These are phyloP conservation scores for Aradus depressus DNA, from an alignment of 2,888 invertebrate genomes.

Conservation along the genomic window DNA sequence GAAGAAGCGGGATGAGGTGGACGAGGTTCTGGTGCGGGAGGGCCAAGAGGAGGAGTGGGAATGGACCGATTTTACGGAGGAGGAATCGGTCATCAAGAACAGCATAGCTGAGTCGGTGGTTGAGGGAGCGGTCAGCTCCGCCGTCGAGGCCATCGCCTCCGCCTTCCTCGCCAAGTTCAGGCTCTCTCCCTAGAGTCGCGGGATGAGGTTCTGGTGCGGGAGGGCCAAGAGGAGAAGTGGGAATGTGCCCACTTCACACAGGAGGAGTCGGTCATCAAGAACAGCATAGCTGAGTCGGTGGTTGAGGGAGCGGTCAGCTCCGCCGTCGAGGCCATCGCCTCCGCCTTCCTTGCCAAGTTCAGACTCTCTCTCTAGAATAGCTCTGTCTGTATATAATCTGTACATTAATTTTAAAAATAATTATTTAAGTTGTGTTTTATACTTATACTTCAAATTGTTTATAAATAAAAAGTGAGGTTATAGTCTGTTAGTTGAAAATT, in stretches of 20 bases:
- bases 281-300: slow-evolving; percentile 47
- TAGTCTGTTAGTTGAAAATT: too few species aligned
- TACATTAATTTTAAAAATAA: too few species aligned
- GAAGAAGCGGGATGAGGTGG: slow-evolving; percentile 56
- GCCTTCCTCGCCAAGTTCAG: slow-evolving; percentile 17
- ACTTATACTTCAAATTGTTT: too few species aligned
- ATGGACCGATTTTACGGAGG: slow-evolving; percentile 62
- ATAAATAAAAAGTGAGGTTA: too few species aligned
- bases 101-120: slow-evolving; percentile 48
- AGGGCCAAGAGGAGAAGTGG: slow-evolving; percentile 57
- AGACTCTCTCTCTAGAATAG: too few species aligned
- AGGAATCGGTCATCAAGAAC: slow-evolving; percentile 56
- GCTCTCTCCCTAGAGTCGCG: too few species aligned
- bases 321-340: slow-evolving; percentile 33
- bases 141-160: slow-evolving; percentile 30
- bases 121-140: slow-evolving; percentile 43
- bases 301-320: slow-evolving; percentile 44
- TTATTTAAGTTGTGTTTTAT: too few species aligned
- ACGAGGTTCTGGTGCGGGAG: slow-evolving; percentile 58
- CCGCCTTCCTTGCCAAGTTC: slow-evolving; percentile 16
- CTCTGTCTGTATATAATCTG: too few species aligned
- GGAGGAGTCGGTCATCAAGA: slow-evolving; percentile 57
- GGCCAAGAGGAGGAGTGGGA: slow-evolving; percentile 57
- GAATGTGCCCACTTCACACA: slow-evolving; percentile 62
- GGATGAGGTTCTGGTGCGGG: slow-evolving; percentile 57